Evolutionary conservation across 2,113 vertebrate genomes (phyloP), one percentile per base, ranked within the genome.

Genomic region (Cacatua alba): DNA sequence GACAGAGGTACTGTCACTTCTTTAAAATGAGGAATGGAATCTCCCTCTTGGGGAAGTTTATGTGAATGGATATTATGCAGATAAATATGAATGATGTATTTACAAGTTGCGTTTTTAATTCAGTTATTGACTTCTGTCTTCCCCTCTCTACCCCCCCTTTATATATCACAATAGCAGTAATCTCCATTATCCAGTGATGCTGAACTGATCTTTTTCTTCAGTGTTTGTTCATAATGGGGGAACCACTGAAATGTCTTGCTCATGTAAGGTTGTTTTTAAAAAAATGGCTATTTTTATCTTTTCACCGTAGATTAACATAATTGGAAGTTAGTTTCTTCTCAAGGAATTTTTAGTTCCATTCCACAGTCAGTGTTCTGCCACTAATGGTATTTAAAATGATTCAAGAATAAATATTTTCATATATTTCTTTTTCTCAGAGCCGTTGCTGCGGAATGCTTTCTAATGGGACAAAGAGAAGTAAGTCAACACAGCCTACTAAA

Each of bases 391-490:
- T 92, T 69, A 70, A 82, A 97, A 82, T 94, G 52, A 70, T 98
- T 95, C 94, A 97, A 95, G 97, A 97, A 96, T 97, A 98, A 98
- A 95, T 98, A 93, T 96, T 91, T 98, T 92, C 97, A 97, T 98
- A 96, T 98, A 98, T 96, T 98, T 97, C 98, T 97, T 98, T 93
- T 97, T 76, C 97, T 96, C 98, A 99, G 99, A 99, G 98, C 98
- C 90, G 98, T 99, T 94, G 98, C 99, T 90, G 99, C 99, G 97
- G 99, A 99, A 96, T 98, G 95, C 97, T 98, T 98, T 98, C 98
- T 99, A 79, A 99, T 98, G 97, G 98, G 98, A 97, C 98, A 98
- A 69, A 98, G 98, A 91, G 99, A 99, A 99, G 99, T 99, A 99
- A 99, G 99, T 98, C 68, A 95, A 84, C 46, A 94, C 43, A 76